Evolutionary conservation across 37 sponge, comb jelly and placozoan species (phyloP), one percentile per base, ranked within the genome.

Genomic region (Ianthella basta): DNA sequence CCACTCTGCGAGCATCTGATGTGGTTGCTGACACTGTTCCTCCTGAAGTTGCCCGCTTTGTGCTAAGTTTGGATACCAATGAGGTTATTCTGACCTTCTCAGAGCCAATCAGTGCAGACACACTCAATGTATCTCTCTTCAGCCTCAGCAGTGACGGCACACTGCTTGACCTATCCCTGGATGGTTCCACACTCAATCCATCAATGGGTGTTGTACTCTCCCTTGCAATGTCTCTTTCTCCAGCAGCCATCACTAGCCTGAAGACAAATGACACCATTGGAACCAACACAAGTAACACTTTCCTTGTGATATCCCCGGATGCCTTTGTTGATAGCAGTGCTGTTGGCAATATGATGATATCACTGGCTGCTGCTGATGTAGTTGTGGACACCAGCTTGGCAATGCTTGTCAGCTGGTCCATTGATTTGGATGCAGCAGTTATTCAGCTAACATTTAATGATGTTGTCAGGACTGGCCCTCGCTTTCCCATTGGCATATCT

Each of bases 21-120:
- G 83, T 93, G 21, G 21, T 68, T 6, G 64, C 50, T 27, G 92
- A 91, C 59, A 92, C 88, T 15, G 61, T 75, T 29, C 91, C 91
- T 0, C 95, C 95, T 37, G 57, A 20, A 8, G n/a, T 97, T 15
- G 33, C 85, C 0, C 79, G 86, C 29, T 91, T 85, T 41, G 73
- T 60, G 68, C 86, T 97, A 15, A 89, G 94, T 72, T 83, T 97
- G 0, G 86, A 89, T 73, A 19, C 82, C 21, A 92, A 91, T 57
- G 53, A 73, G 37, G 78, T 97, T 30, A 16, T 85, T 18, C 12
- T 97, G 19, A 97, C 97, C 0, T 97, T 97, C 70, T 80, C 92
- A 50, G 97, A 97, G 69, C 95, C 97, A n/a, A 84, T 97, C 30
- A 56, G 63, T 15, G 84, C 44, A 3, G 56, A 55, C 57, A 59